phyloP scores from a whole-genome alignment of 2,113 vertebrate species.

The Erpornis zantholeuca region DNA sequence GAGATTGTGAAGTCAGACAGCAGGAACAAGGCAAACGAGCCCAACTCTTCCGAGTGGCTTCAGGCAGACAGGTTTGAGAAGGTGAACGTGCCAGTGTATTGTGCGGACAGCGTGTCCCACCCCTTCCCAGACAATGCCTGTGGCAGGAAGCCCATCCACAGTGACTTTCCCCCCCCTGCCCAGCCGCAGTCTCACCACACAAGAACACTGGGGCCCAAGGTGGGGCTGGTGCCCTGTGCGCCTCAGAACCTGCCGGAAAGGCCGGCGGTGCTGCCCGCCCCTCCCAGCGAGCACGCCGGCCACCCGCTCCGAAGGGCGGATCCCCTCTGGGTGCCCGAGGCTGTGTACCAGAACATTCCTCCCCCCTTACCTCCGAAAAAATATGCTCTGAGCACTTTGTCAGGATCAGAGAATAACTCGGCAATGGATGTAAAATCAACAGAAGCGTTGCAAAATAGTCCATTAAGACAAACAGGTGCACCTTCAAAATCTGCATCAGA shows the following conservation, averaged over 20 bases:
- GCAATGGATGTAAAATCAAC: background rate
- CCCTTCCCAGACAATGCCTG: background rate
- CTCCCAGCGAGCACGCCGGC: background rate
- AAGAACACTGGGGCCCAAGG: background rate
- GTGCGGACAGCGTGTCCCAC: background rate
- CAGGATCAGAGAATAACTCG: slow-evolving; percentile 10
- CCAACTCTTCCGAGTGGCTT: slow-evolving; percentile 13
- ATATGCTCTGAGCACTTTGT: slow-evolving; percentile 22
- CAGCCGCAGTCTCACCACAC: background rate
- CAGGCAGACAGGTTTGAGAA: slow-evolving; percentile 41
- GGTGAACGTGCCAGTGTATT: background rate
- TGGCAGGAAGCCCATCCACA: slow-evolving; percentile 4
- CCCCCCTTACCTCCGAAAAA: slow-evolving; percentile 86
- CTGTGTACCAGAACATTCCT: slow-evolving; percentile 67
- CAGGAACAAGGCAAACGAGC: slow-evolving; percentile 12
- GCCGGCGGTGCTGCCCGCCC: background rate
- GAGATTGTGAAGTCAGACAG: slow-evolving; percentile 37
- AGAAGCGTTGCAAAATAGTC: background rate
- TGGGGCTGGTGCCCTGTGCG: background rate
- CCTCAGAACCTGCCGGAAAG: background rate
- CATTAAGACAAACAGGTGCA: background rate
- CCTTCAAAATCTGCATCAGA: slow-evolving; percentile 30
- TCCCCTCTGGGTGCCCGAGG: slow-evolving; percentile 23
- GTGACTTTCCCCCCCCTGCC: background rate
- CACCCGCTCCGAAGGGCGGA: background rate